A percentile compares a stretch with the other conserved stretches of the same genome.
phyloP scores from a whole-genome alignment of 2,888 invertebrate species.

The Leptopilina syphax region DNA sequence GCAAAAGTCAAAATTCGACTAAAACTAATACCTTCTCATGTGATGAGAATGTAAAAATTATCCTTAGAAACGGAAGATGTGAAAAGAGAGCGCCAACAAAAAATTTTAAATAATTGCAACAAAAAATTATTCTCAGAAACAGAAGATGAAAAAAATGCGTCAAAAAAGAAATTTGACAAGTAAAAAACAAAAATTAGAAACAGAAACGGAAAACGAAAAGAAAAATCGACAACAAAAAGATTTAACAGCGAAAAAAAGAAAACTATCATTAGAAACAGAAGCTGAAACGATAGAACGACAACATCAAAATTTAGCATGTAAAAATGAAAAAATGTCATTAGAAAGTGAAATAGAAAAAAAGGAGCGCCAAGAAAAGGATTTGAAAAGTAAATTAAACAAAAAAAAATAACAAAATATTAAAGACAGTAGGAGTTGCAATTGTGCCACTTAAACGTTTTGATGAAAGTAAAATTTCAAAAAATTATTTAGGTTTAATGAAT shows the following conservation, averaged over 20 bases:
- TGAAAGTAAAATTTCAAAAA: not conserved
- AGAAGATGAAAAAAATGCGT: not conserved
- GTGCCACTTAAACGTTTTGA: not conserved
- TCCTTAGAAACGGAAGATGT: not conserved
- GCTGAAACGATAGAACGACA: too few relatives aligned
- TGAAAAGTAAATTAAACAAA: not conserved
- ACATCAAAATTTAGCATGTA: too few relatives aligned
- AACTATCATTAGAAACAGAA: too few relatives aligned
- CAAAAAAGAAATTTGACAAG: not conserved
- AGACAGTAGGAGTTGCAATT: not conserved
- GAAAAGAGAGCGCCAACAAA: not conserved
- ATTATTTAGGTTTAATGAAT: slow-evolving; percentile 10
- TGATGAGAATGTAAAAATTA: too few relatives aligned
- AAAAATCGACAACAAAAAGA: not conserved
- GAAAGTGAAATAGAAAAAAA: too few relatives aligned
- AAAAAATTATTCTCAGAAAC: not conserved
- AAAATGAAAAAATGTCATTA: too few relatives aligned
- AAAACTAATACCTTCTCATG: too few relatives aligned
- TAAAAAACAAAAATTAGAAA: not conserved
- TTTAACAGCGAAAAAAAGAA: too few relatives aligned
- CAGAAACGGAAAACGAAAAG: not conserved
- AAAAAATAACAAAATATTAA: not conserved
- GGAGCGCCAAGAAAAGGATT: not conserved
- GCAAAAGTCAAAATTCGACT: too few relatives aligned
- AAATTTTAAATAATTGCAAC: not conserved